Evolutionary conservation across 2,797 vertebrate species (phyloP).

Genomic region (Hypotaenidia okinawae): DNA sequence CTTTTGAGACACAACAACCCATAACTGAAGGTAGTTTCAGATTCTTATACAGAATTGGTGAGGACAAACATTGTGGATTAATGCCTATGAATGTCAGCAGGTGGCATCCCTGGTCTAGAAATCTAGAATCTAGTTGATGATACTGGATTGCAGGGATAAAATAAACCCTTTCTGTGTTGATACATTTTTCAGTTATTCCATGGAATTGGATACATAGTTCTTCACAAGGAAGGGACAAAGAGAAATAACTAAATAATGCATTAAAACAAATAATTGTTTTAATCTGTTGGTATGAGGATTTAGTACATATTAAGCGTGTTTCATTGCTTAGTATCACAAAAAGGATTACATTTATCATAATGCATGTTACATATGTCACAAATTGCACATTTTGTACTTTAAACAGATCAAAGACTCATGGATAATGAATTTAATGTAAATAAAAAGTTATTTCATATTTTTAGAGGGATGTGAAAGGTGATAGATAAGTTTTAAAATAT

Average conservation of each 20-base stretch:
- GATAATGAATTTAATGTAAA: background rate
- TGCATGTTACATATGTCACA: background rate
- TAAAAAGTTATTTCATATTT: background rate
- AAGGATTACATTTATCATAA: background rate
- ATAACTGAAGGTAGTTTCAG: background rate
- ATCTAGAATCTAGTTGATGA: background rate
- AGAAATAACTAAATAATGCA: background rate
- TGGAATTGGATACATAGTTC: background rate
- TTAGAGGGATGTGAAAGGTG: background rate
- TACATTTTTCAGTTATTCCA: background rate
- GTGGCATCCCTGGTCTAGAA: conserved; percentile 23
- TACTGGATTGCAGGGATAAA: background rate
- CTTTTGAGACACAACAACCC: background rate
- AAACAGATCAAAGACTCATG: background rate
- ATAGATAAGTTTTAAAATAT: background rate
- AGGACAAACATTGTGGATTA: background rate
- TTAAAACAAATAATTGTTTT: background rate
- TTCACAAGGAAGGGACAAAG: background rate
- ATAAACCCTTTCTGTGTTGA: background rate
- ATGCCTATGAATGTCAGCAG: conserved; percentile 24
- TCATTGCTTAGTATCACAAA: background rate
- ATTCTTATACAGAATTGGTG: background rate
- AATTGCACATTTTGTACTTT: background rate
- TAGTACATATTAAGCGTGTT: background rate
- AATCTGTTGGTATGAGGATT: background rate